Conservation (phyloP, 1,140 invertebrate genomes). For the Sarcophaga bullata region DNA sequence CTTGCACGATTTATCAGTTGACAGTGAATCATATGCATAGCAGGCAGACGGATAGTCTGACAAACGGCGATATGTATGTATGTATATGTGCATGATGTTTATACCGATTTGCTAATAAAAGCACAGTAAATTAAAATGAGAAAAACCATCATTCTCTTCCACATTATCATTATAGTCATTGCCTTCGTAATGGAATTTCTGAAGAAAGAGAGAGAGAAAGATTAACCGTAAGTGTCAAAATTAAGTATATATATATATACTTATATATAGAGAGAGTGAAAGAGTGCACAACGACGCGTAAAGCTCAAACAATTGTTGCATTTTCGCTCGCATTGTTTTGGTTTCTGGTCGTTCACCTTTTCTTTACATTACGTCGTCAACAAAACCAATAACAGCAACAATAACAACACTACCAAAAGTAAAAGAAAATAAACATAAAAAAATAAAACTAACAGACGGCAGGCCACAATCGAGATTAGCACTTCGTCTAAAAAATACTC, state of each 20-base stretch:
- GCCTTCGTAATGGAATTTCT: neutral
- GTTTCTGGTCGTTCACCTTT: conserved; percentile 43
- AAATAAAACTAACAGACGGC: neutral
- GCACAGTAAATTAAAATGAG: neutral
- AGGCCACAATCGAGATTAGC: conserved; percentile 16
- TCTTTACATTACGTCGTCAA: neutral
- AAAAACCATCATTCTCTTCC: neutral
- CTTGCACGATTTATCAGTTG: conserved; percentile 20
- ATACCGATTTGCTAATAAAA: no score
- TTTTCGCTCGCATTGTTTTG: conserved; percentile 42
- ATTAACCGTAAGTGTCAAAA: neutral
- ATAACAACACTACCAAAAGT: no score
- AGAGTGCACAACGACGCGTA: conserved; percentile 22
- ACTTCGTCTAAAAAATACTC: neutral
- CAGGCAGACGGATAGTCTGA: no score
- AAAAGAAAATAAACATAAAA: no score
- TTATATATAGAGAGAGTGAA: neutral
- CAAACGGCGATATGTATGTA: no score
- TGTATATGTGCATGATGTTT: no score
- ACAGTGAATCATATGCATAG: no score
- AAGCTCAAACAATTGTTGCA: conserved; percentile 42
- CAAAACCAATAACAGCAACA: neutral
- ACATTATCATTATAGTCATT: neutral
- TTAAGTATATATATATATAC: neutral
- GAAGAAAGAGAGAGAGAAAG: conserved; percentile 26